These are phyloP conservation scores for Drosophila pandora DNA, from an alignment of 1,140 invertebrate species.

Conservation along the genomic window DNA sequence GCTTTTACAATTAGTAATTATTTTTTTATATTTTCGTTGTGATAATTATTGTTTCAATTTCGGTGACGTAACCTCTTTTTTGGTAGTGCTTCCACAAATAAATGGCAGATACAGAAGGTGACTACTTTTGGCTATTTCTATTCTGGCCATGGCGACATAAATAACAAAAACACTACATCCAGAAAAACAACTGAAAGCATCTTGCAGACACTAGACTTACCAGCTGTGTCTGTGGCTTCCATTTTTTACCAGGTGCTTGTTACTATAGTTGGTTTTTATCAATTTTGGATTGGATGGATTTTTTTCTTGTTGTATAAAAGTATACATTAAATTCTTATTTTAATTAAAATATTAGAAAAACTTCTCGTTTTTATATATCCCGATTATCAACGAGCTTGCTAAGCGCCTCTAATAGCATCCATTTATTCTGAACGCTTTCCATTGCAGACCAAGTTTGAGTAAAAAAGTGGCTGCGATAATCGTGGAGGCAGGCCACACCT, in stretches of 20 bases:
- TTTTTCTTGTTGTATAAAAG: background rate
- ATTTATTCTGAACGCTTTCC: conserved; percentile 26
- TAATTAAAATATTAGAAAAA: background rate
- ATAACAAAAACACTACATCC: conserved; percentile 17
- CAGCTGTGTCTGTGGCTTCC: conserved; percentile 31
- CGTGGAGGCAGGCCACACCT: conserved; percentile 17
- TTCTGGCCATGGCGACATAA: conserved; percentile 27
- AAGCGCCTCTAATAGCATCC: conserved; percentile 54
- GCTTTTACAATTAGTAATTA: too few species aligned
- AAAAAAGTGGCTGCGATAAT: conserved; percentile 43
- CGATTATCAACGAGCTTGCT: conserved; percentile 26
- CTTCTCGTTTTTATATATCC: conserved; percentile 1
- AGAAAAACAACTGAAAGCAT: conserved; percentile 29
- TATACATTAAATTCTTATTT: too few species aligned
- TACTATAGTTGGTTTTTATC: conserved; percentile 7
- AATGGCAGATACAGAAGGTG: conserved; percentile 25
- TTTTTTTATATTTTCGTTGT: background rate
- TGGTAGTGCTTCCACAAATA: conserved; percentile 1
- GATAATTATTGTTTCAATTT: background rate
- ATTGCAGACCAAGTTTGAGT: conserved; percentile 12
- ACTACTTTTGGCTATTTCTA: conserved; percentile 9
- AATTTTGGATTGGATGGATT: conserved; percentile 9
- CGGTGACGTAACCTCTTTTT: background rate
- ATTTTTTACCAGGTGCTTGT: too few species aligned
- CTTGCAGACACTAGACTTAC: conserved; percentile 28